Base-by-base conservation (phyloP, 2,113 vertebrate species). In the Lichenostomus cassidix region DNA sequence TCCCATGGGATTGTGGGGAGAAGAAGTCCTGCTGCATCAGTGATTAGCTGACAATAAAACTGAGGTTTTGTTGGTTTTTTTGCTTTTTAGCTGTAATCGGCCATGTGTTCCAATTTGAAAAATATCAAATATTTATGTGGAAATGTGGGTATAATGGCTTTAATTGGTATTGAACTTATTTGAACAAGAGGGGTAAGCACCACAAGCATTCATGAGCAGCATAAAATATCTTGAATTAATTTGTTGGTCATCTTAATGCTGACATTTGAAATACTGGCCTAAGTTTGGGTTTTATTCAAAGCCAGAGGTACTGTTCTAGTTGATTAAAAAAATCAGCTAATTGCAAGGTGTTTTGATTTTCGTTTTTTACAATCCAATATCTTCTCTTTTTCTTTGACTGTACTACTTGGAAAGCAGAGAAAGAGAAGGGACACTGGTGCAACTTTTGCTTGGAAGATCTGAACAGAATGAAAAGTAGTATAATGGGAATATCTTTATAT, bases 361-460 rank as follows among this genome's bases (percentile, higher is more conserved):
- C 1, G n/a, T 19, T 15, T 31, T 39, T 46, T 22, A 15, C 29
- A 1, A 3, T 27, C 12, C 3, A 3, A 0, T 5, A 4, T 7
- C 15, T 10, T 37, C n/a, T 17, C 28, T 47, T 42, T 27, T 65
- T 4, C 1, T 83, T 52, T 80, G 37, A 11, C 5, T 69, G 44
- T 12, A 19, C 20, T 77, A 3, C 25, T 90, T 10, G 39, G n/a
- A 76, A 10, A 83, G 5, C 16, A 59, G 31, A 60, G 9, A 29
- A 53, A 2, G 19, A 47, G 12, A 22, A 81, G 14, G 17, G 49
- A 31, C 10, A 39, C 7, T 65, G 19, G 10, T 44, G 14, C 21
- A 63, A 33, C 10, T 42, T 78, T 47, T 68, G 12, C 7, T 33
- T 86, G 18, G 20, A 50, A 59, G 28, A 31, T 56, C n/a, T 77